Evolutionary conservation across 2,797 vertebrate genomes (phyloP).

Genomic region (Poliocrania exsul): DNA sequence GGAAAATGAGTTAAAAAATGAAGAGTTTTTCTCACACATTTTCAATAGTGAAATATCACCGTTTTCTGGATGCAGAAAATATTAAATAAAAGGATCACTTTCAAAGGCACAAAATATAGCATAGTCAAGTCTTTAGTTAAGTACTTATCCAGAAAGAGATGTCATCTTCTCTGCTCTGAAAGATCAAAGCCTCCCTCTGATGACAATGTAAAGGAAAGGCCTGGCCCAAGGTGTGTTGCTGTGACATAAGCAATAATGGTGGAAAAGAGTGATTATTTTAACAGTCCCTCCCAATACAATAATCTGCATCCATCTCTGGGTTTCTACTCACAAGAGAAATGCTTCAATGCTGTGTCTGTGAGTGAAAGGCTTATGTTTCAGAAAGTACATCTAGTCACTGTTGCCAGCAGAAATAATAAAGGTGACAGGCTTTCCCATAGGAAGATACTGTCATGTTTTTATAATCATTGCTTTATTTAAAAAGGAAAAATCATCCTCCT

Average conservation of each 20-base stretch:
- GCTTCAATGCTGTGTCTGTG: background rate
- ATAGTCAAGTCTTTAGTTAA: background rate
- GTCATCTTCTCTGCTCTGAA: background rate
- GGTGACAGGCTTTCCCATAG: conserved; percentile 14
- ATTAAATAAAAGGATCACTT: background rate
- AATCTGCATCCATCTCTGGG: background rate
- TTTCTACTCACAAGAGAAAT: background rate
- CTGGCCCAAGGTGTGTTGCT: background rate
- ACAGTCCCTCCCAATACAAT: background rate
- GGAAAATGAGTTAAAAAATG: background rate
- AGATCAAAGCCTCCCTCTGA: background rate
- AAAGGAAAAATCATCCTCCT: conserved; percentile 1
- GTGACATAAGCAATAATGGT: conserved; percentile 15
- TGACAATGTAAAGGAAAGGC: background rate
- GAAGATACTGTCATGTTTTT: conserved; percentile 14
- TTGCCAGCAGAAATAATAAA: conserved; percentile 53
- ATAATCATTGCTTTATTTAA: conserved; percentile 32
- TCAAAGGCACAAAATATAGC: background rate
- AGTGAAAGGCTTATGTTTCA: conserved; percentile 3
- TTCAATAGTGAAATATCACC: background rate
- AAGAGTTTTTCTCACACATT: background rate
- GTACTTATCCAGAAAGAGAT: background rate
- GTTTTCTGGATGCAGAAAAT: background rate
- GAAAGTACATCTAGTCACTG: background rate
- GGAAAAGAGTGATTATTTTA: background rate